Evolutionary conservation across 1,140 invertebrate species (phyloP).

Genomic region (Brachionus koreanus): DNA sequence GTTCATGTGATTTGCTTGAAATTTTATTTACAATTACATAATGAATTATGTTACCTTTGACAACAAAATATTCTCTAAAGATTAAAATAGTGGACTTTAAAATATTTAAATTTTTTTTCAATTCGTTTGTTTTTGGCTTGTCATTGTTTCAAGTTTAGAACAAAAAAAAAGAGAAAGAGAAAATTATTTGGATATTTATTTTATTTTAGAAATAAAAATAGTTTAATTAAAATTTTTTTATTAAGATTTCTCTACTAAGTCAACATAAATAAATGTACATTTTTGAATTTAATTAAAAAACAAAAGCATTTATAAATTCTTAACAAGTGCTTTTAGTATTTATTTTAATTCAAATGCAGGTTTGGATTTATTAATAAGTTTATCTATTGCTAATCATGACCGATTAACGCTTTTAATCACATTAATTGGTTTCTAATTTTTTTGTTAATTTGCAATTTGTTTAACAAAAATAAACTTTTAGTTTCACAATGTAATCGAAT

Average conservation of each 20-base stretch:
- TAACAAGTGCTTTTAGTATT: not conserved
- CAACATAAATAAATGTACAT: not conserved
- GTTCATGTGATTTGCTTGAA: not conserved
- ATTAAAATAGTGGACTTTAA: not conserved
- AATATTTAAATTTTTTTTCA: not conserved
- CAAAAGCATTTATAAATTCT: not conserved
- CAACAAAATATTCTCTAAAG: not conserved
- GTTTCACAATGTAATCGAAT: too few species aligned
- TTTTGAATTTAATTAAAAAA: not conserved
- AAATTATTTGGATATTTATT: not conserved
- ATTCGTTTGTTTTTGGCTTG: not conserved
- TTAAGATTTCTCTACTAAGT: not conserved
- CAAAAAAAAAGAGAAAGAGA: too few species aligned
- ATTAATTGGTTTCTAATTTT: not conserved
- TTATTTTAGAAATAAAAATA: not conserved
- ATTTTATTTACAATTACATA: not conserved
- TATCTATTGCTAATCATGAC: not conserved
- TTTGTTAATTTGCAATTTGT: too few species aligned
- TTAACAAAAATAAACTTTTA: too few species aligned
- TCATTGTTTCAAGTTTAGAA: not conserved
- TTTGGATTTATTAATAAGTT: not conserved
- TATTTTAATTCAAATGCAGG: not conserved
- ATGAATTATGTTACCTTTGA: not conserved
- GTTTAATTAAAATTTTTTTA: not conserved
- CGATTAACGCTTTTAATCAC: not conserved